Evolutionary conservation across 2,797 vertebrate genomes (phyloP).

Genomic region (Hafferia zeledoni): DNA sequence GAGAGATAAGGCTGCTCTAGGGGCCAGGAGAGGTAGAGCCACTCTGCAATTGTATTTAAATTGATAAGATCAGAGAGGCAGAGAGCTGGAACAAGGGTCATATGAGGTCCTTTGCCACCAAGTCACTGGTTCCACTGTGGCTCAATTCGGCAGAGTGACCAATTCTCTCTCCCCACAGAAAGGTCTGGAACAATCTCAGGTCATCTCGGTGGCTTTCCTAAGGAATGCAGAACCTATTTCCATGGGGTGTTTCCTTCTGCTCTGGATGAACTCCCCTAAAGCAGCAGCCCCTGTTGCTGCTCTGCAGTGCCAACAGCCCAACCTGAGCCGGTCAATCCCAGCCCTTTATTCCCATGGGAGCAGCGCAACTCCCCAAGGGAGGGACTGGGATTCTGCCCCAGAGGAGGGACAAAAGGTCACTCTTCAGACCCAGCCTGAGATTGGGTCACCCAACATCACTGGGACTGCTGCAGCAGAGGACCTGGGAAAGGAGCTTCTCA

Average conservation of each 20-base stretch:
- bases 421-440: background rate
- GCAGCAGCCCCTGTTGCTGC: background rate
- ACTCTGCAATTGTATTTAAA: conserved; percentile 56
- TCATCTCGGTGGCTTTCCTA: background rate
- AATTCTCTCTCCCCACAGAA: background rate
- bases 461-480: background rate
- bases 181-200: background rate
- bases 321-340: background rate
- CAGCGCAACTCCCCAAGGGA: background rate
- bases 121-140: background rate
- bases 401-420: background rate
- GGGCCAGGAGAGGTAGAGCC: conserved; percentile 74
- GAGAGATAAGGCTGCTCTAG: conserved; percentile 85
- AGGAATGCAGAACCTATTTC: background rate
- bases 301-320: background rate
- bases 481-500: background rate
- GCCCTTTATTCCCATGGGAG: background rate
- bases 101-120: conserved; percentile 22
- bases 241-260: background rate
- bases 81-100: conserved; percentile 19
- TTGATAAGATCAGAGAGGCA: conserved; percentile 51
- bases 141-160: background rate
- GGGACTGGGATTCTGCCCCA: fast-evolving
- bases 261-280: background rate
- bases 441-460: background rate